Evolutionary conservation across 1,140 invertebrate species (phyloP).

Genomic region (Papilio xuthus): DNA sequence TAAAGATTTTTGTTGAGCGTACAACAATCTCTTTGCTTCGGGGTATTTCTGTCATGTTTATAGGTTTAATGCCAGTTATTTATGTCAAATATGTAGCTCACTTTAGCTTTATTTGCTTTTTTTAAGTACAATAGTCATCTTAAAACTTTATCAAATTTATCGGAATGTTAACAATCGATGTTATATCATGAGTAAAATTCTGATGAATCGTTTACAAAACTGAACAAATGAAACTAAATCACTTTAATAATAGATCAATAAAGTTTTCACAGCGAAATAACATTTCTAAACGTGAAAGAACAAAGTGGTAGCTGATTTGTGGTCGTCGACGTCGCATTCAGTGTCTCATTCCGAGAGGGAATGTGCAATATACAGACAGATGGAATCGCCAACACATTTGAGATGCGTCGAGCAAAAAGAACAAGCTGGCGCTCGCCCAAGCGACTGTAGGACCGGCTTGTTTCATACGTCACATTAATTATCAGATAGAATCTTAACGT

Average conservation of each 20-base stretch:
- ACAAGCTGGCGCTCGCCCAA: constrained; percentile 70
- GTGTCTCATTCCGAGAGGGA: constrained; percentile 68
- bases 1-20: constrained; percentile 38
- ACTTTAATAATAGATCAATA: constrained; percentile 72
- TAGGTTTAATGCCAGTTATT: constrained; percentile 33
- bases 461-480: constrained; percentile 77
- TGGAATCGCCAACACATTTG: constrained; percentile 53
- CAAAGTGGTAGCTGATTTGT: constrained; percentile 78
- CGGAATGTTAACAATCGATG: no score
- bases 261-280: constrained; percentile 59
- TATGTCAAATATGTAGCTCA: constrained; percentile 32
- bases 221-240: constrained; percentile 64
- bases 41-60: constrained; percentile 35
- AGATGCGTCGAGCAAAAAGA: constrained; percentile 68
- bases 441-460: constrained; percentile 69
- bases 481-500: constrained; percentile 68
- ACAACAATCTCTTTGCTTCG: constrained; percentile 40
- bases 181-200: no score
- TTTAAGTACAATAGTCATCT: not conserved
- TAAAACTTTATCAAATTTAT: no score
- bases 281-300: constrained; percentile 68
- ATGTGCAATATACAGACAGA: constrained; percentile 60
- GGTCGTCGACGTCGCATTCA: constrained; percentile 63
- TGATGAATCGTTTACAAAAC: constrained; percentile 49
- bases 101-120: not conserved